Conservation (phyloP, 2,888 invertebrate genomes). For the Ernsta delagoae region DNA sequence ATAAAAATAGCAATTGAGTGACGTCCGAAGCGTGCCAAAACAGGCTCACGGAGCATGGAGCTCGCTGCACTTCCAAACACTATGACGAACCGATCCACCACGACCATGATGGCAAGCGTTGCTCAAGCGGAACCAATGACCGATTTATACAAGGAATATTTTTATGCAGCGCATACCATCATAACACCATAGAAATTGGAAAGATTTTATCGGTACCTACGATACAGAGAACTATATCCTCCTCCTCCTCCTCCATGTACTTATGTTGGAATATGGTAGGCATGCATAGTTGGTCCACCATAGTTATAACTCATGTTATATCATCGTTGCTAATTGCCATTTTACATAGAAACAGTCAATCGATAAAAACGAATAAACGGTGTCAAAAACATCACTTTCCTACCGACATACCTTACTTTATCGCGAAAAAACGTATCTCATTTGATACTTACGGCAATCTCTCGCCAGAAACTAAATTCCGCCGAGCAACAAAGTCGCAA, state of each 20-base stretch:
- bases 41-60: not conserved
- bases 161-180: not conserved
- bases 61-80: not conserved
- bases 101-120: not conserved
- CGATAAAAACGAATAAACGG: not conserved
- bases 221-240: too few relatives aligned
- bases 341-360: not conserved
- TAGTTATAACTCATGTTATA: not conserved
- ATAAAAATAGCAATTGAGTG: not conserved
- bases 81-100: constrained; percentile 11
- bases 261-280: too few relatives aligned
- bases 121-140: constrained; percentile 2
- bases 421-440: not conserved
- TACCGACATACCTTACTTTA: not conserved
- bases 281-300: too few relatives aligned
- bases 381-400: too few relatives aligned
- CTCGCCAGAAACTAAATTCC: not conserved
- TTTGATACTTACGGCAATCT: not conserved
- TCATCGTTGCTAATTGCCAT: not conserved
- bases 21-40: not conserved
- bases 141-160: not conserved
- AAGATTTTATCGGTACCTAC: too few relatives aligned
- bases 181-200: not conserved
- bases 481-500: not conserved
- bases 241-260: too few relatives aligned